Conservation (phyloP, 92 coral and sea anemone species). For the Ricordea florida region DNA sequence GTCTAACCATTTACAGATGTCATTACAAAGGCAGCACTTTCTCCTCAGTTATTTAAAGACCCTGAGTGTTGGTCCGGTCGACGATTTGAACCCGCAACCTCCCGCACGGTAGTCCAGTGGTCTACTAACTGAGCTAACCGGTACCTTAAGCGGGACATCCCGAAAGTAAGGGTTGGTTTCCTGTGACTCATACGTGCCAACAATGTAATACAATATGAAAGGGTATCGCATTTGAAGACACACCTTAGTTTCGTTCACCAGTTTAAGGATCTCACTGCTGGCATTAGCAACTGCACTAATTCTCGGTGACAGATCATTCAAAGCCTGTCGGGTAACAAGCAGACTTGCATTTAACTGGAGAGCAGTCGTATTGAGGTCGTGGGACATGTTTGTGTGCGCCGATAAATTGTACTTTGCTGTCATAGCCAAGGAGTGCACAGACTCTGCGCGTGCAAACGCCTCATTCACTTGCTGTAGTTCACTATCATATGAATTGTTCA, state of each 20-base stretch:
- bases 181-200: too few species aligned
- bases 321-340: conserved; percentile 14
- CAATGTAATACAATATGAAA: too few species aligned
- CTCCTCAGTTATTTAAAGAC: too few species aligned
- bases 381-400: conserved; percentile 34
- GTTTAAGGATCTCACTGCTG: conserved; percentile 12
- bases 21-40: too few species aligned
- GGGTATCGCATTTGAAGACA: too few species aligned
- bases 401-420: conserved; percentile 45
- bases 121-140: too few species aligned
- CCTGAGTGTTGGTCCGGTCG: too few species aligned
- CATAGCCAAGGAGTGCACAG: conserved; percentile 20
- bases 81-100: too few species aligned
- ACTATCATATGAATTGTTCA: conserved; percentile 7
- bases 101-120: too few species aligned
- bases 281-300: conserved; percentile 9
- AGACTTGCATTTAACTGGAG: conserved; percentile 5
- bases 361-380: conserved; percentile 38
- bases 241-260: conserved; percentile 76
- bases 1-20: too few species aligned
- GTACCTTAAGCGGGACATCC: too few species aligned
- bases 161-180: too few species aligned
- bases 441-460: conserved; percentile 18
- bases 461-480: conserved; percentile 38
- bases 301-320: background rate